Base-by-base conservation (phyloP, 2,888 invertebrate species). In the Thecophora atra region DNA sequence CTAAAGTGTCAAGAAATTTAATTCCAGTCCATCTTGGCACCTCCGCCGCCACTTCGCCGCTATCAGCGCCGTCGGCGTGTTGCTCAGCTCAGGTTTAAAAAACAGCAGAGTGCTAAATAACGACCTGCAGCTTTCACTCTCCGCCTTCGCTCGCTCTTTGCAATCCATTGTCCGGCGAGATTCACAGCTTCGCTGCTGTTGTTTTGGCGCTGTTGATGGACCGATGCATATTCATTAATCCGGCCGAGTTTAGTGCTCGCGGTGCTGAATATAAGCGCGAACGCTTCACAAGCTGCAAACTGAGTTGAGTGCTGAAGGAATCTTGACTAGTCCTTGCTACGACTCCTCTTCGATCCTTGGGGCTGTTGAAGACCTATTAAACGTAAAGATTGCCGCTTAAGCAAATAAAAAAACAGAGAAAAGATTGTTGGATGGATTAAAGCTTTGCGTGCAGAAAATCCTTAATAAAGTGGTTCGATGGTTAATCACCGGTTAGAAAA, bases 191-290 rank as follows among this genome's bases (percentile, higher is more conserved):
- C 26, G 13, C 28, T 64, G 64, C 17, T 64, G 7, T 47, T 42
- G 24, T 13, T 47, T 64, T 64, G 64, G 42, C 47, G 47, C 15
- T 64, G 28, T 47, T 11, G 64, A n/a, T 47, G 19, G 24, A 63
- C 63, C 19, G 42, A 63, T 63, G 63, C n/a, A 63, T 63, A 63
- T 63, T 63, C 63, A 47, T n/a, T 15, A n/a, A 47, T n/a, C n/a
- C n/a, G 15, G 47, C n/a, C 4, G n/a, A 15, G 47, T 17, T n/a
- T 47, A 11, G 56, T 21, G 47, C 47, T n/a, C 6, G 13, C 47
- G 47, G 47, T 17, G 5, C 47, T n/a, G 17, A 47, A 47, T 24
- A 24, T 3, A 1, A 54, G 13, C 54, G 54, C 2, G 21, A 54
- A 21, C 24, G 54, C 21, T 54, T n/a, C 19, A 54, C 24, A n/a